A percentile compares a stretch with the other conserved stretches of the same genome.
These are phyloP conservation scores for Astyanax mexicanus DNA, from an alignment of 2,797 vertebrate species.

Conservation along the genomic window DNA sequence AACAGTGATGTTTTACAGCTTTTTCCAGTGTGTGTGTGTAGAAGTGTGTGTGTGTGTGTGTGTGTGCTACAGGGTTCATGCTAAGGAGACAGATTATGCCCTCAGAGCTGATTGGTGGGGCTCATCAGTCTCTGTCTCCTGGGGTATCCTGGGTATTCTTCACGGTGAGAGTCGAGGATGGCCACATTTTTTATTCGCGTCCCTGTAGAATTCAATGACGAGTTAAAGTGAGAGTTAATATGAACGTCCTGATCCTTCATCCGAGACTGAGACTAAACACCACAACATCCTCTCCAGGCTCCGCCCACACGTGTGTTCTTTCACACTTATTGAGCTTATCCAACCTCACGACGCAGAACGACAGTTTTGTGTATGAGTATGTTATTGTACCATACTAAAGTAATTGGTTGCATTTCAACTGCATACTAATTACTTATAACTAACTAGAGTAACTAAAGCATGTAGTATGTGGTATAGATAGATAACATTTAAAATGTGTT, in stretches of 20 bases:
- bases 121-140: constrained; percentile 54
- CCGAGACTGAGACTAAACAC: neutral
- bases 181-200: neutral
- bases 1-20: neutral
- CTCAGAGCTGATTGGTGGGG: constrained; percentile 45
- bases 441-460: too few relatives aligned
- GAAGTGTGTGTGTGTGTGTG: too few relatives aligned
- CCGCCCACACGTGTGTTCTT: neutral
- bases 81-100: constrained; percentile 9
- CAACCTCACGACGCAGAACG: too few relatives aligned
- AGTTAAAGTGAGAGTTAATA: constrained; percentile 2
- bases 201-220: constrained; percentile 4
- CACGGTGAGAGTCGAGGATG: constrained; percentile 27
- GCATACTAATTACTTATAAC: too few relatives aligned
- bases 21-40: too few relatives aligned
- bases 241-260: neutral
- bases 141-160: constrained; percentile 40
- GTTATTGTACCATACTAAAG: too few relatives aligned
- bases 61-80: neutral
- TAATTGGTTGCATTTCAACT: too few relatives aligned
- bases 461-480: too few relatives aligned
- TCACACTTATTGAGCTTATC: too few relatives aligned
- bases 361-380: too few relatives aligned
- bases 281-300: neutral
- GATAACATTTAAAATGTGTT: too few relatives aligned